Base-by-base conservation (phyloP, 2,888 invertebrate species). In the Tipula confusa region DNA sequence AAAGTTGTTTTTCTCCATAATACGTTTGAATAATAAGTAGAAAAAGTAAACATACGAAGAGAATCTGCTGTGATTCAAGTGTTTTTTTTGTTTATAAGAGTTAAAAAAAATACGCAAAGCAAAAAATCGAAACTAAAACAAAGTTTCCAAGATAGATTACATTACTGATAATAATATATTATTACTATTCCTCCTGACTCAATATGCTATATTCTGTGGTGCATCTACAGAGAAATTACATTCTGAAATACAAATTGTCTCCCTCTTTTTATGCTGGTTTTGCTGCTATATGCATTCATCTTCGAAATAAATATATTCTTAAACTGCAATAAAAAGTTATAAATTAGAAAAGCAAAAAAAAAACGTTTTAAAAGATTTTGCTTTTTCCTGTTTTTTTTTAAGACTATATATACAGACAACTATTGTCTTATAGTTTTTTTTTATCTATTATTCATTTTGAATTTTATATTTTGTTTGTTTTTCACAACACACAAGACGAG, bases 391-490 rank as follows among this genome's bases (percentile, higher is more conserved):
- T n/a, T n/a, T n/a, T n/a, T 1, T 15, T 43, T 43, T 43, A 43
- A 43, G 15, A 4, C 43, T 18, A 15, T 15, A 15, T 7, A 43
- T 24, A 64, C 43, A 43, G 43, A 43, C n/a, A 43, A 43, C 64
- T 64, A 64, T 64, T 64, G 64, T 64, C 64, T 64, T 64, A 24
- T 9, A 64, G 64, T 24, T 24, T 64, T 64, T 64, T 64, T 64
- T 64, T 64, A 64, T 64, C 64, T 64, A 64, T 64, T 64, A 64
- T 64, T 64, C 64, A 64, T 64, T 64, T 64, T 64, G 24, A 64
- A 64, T 64, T 64, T 24, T 64, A 64, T 64, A 64, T 64, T 64
- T 24, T 64, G 64, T 64, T 64, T 24, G 24, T 64, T 48, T 48
- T 64, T 2, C 64, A 64, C 64, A 64, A 24, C 64, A 64, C 24